A percentile compares a stretch with the other conserved stretches of the same genome.
These are phyloP conservation scores for Puntigrus tetrazona DNA, from an alignment of 2,113 vertebrate species.

Conservation along the genomic window DNA sequence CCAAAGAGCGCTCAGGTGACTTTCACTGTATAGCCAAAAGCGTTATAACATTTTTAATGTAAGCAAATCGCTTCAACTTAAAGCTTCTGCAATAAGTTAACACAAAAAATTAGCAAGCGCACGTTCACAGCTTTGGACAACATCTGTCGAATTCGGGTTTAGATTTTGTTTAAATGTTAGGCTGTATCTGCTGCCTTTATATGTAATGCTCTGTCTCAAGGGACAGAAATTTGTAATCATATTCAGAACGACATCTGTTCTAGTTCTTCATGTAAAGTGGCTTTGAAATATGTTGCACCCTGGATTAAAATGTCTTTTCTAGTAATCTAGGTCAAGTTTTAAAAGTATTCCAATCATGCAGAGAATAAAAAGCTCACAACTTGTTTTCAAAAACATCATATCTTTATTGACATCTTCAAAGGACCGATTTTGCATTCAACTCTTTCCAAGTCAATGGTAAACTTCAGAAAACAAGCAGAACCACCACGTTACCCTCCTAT, in stretches of 20 bases:
- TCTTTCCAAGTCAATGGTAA: conserved; percentile 27
- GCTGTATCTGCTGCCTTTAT: not conserved
- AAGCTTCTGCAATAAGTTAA: not conserved
- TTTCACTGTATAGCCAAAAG: not conserved
- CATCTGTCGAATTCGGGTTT: not conserved
- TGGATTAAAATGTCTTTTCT: not conserved
- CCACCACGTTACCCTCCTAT: conserved; percentile 35
- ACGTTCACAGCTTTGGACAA: not conserved
- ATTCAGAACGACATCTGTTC: not conserved
- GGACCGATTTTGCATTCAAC: conserved; percentile 37
- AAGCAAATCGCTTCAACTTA: not conserved
- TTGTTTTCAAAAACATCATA: conserved; percentile 45
- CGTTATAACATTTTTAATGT: not conserved
- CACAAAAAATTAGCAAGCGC: not conserved
- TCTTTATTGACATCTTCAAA: conserved; percentile 56
- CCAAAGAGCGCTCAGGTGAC: not conserved
- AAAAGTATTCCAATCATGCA: not conserved
- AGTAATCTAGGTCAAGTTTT: not conserved
- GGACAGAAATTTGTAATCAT: not conserved
- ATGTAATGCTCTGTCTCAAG: not conserved
- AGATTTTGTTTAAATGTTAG: not conserved
- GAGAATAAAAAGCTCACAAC: conserved; percentile 6
- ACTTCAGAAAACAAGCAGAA: conserved; percentile 41
- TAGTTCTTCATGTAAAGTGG: not conserved
- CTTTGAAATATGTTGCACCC: not conserved